Evolutionary conservation across 2,888 invertebrate species (phyloP).

Genomic region (Tipula confusa): DNA sequence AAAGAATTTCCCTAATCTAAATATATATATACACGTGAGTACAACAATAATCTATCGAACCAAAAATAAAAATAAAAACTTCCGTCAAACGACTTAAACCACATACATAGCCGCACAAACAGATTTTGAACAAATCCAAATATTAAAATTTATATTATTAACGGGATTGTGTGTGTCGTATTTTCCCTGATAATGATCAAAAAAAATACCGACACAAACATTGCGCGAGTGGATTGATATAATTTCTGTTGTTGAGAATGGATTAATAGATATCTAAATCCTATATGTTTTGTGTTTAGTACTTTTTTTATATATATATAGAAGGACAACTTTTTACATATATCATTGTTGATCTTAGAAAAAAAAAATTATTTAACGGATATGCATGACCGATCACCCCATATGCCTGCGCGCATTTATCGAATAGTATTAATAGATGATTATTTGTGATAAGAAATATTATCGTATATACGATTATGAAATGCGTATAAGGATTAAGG

Average conservation of each 20-base stretch:
- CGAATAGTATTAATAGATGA: background rate
- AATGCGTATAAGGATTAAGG: background rate
- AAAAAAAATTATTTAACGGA: background rate
- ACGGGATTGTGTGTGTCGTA: background rate
- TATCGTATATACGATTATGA: background rate
- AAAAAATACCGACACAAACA: background rate
- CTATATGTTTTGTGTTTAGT: background rate
- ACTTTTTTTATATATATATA: background rate
- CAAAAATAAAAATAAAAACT: too few relatives aligned
- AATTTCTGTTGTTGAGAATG: slow-evolving; percentile 25
- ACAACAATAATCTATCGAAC: background rate
- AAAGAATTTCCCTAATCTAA: background rate
- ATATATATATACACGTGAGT: too few relatives aligned
- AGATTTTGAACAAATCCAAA: slow-evolving; percentile 20
- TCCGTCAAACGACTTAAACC: slow-evolving; percentile 16
- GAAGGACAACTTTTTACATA: background rate
- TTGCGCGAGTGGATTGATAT: background rate
- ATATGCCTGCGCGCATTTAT: background rate
- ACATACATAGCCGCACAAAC: background rate
- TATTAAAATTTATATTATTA: background rate
- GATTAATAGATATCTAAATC: slow-evolving; percentile 20
- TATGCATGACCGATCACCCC: background rate
- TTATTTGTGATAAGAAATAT: background rate
- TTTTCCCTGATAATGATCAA: slow-evolving; percentile 25
- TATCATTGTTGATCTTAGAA: background rate